Evolutionary conservation across 2,888 invertebrate species (phyloP).

Genomic region (Cyclophora albipunctata): DNA sequence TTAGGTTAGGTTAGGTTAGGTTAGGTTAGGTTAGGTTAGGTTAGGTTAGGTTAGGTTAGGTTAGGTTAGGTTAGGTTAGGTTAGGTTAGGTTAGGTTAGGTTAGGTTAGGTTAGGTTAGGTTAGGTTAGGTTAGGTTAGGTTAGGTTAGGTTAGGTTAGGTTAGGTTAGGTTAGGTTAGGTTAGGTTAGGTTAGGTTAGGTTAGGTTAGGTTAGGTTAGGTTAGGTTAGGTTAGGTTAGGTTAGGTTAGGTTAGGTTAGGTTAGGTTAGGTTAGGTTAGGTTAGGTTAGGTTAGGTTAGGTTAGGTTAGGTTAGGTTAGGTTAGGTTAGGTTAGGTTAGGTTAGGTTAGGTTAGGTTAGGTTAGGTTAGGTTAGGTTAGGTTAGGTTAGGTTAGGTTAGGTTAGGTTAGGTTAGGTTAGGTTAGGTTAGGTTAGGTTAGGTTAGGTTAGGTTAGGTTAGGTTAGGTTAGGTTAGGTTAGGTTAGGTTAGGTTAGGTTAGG

Average conservation of each 20-base stretch:
- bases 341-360: constrained; percentile 18
- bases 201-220: constrained; percentile 20
- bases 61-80: constrained; percentile 19
- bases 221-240: constrained; percentile 18
- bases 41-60: constrained; percentile 19
- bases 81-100: constrained; percentile 18
- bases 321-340: constrained; percentile 18
- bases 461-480: constrained; percentile 9
- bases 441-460: constrained; percentile 18
- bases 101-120: constrained; percentile 15
- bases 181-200: constrained; percentile 17
- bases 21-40: constrained; percentile 19
- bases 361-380: constrained; percentile 14
- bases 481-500: constrained; percentile 5
- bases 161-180: constrained; percentile 16
- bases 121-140: constrained; percentile 14
- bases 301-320: constrained; percentile 22
- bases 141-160: constrained; percentile 16
- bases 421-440: constrained; percentile 15
- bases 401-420: constrained; percentile 12
- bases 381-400: constrained; percentile 15
- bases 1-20: constrained; percentile 19
- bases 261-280: constrained; percentile 17
- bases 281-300: constrained; percentile 20
- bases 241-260: constrained; percentile 14